phyloP scores from a whole-genome alignment of 2,797 vertebrate genomes.

The Peromyscus attwateri region DNA sequence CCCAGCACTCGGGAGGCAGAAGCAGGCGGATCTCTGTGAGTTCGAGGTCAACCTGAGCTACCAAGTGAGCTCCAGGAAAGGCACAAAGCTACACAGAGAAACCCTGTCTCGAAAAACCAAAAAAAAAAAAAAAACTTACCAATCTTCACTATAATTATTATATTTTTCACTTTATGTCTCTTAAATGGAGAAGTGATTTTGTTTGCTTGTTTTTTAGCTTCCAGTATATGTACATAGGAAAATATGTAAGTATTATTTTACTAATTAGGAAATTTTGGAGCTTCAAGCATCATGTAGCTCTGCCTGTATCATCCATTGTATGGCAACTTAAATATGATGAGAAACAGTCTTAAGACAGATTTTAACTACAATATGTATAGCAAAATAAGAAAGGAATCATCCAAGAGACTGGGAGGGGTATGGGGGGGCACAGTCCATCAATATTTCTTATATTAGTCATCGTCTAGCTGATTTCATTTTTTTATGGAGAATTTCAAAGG shows the following conservation, averaged over 20 bases:
- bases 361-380: neutral
- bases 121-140: too few species aligned
- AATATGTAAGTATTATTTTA: slow-evolving; percentile 1
- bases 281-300: neutral
- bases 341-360: neutral
- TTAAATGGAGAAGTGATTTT: neutral
- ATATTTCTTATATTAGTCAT: neutral
- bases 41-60: too few species aligned
- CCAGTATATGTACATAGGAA: neutral
- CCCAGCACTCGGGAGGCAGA: too few species aligned
- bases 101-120: too few species aligned
- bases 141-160: neutral
- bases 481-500: neutral
- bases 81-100: too few species aligned
- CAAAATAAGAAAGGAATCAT: neutral
- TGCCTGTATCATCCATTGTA: neutral
- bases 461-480: neutral
- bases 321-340: neutral
- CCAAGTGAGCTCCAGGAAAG: too few species aligned
- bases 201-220: neutral
- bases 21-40: too few species aligned
- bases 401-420: neutral
- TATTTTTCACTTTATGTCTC: neutral
- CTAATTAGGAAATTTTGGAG: neutral
- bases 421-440: neutral